Evolutionary conservation across 2,888 invertebrate genomes (phyloP).

Genomic region (Halictus quadricinctus): DNA sequence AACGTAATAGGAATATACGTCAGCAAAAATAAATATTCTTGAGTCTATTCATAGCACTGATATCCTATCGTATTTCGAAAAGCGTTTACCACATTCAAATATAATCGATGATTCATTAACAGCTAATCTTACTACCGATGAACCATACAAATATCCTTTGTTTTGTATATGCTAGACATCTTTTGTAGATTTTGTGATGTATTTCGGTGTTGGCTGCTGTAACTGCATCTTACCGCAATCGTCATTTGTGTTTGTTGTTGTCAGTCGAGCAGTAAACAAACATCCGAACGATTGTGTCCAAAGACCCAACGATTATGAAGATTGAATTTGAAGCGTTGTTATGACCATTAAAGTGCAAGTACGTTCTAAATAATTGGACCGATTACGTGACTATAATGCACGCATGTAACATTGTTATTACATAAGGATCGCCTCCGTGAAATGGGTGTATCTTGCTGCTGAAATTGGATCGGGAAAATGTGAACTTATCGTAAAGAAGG

Average conservation of each 20-base stretch:
- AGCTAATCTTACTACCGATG: neutral
- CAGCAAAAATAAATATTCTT: neutral
- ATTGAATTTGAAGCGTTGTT: constrained; percentile 4
- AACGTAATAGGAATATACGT: neutral
- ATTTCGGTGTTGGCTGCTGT: neutral
- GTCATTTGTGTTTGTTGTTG: neutral
- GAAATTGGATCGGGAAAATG: neutral
- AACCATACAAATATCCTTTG: neutral
- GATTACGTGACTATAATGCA: constrained; percentile 19
- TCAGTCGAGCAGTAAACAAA: neutral
- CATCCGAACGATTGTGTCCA: neutral
- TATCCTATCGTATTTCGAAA: too few species aligned
- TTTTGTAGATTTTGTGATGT: neutral
- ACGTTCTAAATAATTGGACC: constrained; percentile 29
- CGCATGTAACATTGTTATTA: constrained; percentile 1
- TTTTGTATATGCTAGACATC: neutral
- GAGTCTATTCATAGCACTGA: too few species aligned
- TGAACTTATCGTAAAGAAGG: neutral
- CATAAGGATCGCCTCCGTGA: neutral
- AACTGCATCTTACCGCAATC: too few species aligned
- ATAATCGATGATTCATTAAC: neutral
- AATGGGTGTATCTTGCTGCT: neutral
- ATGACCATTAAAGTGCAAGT: neutral
- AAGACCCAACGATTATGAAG: neutral
- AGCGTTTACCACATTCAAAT: neutral